Conservation (phyloP, 1,140 invertebrate species). For the Euwallacea fornicatus region DNA sequence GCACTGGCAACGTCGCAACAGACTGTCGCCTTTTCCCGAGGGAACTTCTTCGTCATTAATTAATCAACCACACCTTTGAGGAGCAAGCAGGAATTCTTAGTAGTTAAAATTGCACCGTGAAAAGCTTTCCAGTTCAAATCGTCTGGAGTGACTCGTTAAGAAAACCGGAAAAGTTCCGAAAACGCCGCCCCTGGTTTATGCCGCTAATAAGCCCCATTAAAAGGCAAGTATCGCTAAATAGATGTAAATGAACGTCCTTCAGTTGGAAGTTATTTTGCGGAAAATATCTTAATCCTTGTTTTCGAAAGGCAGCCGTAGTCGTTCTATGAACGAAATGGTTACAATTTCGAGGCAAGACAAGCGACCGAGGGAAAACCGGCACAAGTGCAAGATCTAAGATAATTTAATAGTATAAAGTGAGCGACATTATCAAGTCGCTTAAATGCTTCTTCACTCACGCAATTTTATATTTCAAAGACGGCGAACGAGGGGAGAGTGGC, state of each 20-base stretch:
- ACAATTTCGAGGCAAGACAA: constrained; percentile 25
- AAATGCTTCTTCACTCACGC: constrained; percentile 17
- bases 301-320: constrained; percentile 19
- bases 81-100: not conserved
- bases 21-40: constrained; percentile 23
- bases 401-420: constrained; percentile 33
- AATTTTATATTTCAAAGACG: not conserved
- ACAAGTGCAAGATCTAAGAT: constrained; percentile 32
- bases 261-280: constrained; percentile 19
- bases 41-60: constrained; percentile 28
- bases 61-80: constrained; percentile 26
- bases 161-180: not conserved
- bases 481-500: too few relatives aligned
- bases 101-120: not conserved
- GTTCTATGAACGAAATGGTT: constrained; percentile 24
- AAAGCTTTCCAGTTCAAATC: not conserved
- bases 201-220: constrained; percentile 2
- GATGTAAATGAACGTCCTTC: constrained; percentile 27
- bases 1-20: constrained; percentile 21
- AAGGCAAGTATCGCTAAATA: not conserved
- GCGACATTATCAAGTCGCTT: constrained; percentile 22
- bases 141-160: not conserved
- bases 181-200: not conserved
- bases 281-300: constrained; percentile 26
- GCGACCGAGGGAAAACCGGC: constrained; percentile 23